phyloP scores from a whole-genome alignment of 2,113 vertebrate genomes.

The Mixornis gularis region DNA sequence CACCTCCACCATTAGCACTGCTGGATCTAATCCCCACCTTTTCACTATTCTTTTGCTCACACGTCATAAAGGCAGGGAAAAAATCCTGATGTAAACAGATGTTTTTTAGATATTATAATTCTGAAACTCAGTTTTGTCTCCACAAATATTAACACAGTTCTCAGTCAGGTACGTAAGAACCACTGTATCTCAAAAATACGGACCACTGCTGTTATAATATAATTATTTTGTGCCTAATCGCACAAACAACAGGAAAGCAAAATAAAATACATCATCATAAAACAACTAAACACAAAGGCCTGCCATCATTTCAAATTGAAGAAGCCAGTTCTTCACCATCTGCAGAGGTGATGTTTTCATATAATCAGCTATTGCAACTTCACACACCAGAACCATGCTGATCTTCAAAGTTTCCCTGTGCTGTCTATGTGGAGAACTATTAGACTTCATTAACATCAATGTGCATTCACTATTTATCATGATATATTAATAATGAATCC shows the following conservation, averaged over 20 bases:
- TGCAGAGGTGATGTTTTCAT: neutral
- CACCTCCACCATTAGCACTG: neutral
- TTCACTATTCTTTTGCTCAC: neutral
- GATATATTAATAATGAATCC: neutral
- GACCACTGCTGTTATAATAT: neutral
- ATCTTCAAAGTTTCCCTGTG: neutral
- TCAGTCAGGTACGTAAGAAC: neutral
- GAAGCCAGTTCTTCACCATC: neutral
- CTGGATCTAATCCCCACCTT: neutral
- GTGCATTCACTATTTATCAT: neutral
- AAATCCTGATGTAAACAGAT: accelerated
- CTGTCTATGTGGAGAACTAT: neutral
- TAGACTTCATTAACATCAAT: neutral
- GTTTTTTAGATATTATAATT: neutral
- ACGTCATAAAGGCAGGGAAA: neutral
- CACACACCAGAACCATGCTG: neutral
- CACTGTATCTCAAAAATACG: neutral
- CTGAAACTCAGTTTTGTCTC: neutral
- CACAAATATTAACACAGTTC: neutral
- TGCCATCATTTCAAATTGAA: neutral
- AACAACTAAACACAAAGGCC: neutral
- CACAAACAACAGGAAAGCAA: neutral
- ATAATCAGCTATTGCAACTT: neutral
- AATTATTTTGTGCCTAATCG: neutral
- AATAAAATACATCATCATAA: neutral